Evolutionary conservation across 2,113 vertebrate species (phyloP).

Genomic region (Scatophagus argus): DNA sequence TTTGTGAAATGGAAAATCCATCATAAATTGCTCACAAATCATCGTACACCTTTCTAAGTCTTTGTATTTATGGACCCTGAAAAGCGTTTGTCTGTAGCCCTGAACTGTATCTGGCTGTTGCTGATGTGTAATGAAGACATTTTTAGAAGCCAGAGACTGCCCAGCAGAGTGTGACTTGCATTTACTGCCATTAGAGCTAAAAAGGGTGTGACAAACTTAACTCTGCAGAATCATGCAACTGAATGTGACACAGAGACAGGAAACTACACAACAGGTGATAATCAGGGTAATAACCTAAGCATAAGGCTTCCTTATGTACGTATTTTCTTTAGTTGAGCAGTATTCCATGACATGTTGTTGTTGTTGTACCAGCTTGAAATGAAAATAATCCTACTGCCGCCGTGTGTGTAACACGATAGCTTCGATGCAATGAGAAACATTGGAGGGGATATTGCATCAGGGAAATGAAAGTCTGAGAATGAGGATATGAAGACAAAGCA

Average conservation of each 20-base stretch:
- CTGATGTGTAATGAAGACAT: not conserved
- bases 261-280: not conserved
- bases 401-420: not conserved
- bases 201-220: not conserved
- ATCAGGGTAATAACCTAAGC: not conserved
- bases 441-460: not conserved
- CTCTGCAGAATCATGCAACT: not conserved
- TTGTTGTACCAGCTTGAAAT: too few species aligned
- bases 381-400: not conserved
- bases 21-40: too few species aligned
- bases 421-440: not conserved
- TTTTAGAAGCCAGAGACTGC: not conserved
- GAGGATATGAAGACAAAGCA: conserved; percentile 16
- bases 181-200: not conserved
- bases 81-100: too few species aligned
- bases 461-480: not conserved
- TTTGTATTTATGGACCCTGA: too few species aligned
- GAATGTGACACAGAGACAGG: not conserved
- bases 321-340: not conserved
- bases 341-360: not conserved
- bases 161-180: not conserved
- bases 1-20: too few species aligned
- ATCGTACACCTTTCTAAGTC: too few species aligned
- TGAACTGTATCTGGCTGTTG: not conserved
- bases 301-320: not conserved